These are phyloP conservation scores for Archivesica marissinica DNA, from an alignment of 1,140 invertebrate genomes.

Conservation along the genomic window DNA sequence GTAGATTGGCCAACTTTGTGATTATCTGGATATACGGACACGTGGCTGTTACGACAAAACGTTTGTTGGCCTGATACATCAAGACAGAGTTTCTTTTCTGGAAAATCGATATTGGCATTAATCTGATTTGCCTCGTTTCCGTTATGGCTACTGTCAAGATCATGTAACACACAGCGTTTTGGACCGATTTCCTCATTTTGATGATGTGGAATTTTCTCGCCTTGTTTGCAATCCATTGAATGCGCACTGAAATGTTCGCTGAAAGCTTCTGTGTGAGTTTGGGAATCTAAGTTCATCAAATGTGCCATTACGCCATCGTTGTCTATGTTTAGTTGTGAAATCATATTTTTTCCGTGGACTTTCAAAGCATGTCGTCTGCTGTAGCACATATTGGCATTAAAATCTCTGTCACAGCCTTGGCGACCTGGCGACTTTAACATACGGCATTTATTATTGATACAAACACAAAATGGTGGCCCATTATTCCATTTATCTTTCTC, in stretches of 20 bases:
- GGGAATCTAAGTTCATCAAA: neutral
- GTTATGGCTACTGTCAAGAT: neutral
- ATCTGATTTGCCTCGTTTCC: neutral
- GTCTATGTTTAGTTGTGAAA: neutral
- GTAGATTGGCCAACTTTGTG: neutral
- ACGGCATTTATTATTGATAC: conserved; percentile 9
- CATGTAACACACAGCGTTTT: neutral
- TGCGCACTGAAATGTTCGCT: too few species aligned
- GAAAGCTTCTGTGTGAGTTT: too few species aligned
- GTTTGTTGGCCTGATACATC: conserved; percentile 3
- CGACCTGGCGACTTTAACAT: neutral
- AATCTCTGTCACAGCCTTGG: neutral
- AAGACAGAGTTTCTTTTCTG: neutral
- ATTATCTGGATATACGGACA: neutral
- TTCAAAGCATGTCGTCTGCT: neutral
- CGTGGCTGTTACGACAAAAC: neutral
- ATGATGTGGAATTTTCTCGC: neutral
- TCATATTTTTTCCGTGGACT: neutral
- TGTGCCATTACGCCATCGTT: neutral
- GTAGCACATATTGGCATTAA: neutral
- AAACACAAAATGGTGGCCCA: neutral
- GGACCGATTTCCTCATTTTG: neutral
- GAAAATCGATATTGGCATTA: conserved; percentile 7
- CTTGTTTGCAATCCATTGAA: too few species aligned
- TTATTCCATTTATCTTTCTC: conserved; percentile 11